Evolutionary conservation across 2,113 vertebrate genomes (phyloP).

Genomic region (Glaucomys volans): DNA sequence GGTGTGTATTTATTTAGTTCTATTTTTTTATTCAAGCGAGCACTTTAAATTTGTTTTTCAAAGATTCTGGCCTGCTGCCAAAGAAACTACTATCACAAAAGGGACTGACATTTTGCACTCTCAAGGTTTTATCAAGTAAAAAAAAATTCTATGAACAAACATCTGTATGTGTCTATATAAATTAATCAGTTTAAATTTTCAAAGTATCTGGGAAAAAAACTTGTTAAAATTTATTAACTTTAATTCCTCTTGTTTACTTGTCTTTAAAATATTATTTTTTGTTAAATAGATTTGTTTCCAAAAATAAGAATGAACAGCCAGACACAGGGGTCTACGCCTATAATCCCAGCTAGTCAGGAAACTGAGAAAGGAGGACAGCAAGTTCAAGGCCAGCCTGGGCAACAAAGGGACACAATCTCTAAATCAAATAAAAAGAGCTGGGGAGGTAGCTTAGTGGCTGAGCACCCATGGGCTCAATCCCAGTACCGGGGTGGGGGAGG

Average conservation of each 20-base stretch:
- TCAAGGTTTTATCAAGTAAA: background rate
- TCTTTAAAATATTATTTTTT: background rate
- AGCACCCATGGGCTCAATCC: background rate
- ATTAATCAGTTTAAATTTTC: background rate
- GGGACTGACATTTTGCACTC: background rate
- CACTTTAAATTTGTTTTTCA: background rate
- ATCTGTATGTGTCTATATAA: background rate
- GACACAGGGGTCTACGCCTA: background rate
- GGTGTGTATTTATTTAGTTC: too few relatives aligned
- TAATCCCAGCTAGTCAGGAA: background rate
- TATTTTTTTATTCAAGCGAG: background rate
- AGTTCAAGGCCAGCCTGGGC: background rate
- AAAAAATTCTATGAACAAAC: background rate
- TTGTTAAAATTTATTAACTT: background rate
- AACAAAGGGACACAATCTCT: background rate
- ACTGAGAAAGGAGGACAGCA: background rate
- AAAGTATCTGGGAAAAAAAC: background rate
- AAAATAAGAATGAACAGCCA: background rate
- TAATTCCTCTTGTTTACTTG: background rate
- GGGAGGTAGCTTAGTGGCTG: background rate
- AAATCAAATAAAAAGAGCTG: background rate
- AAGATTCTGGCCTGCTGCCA: background rate
- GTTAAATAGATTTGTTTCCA: background rate
- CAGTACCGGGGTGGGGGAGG: background rate
- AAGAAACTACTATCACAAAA: background rate